Conservation (phyloP, 1,140 invertebrate genomes). For the Phthorimaea operculella region DNA sequence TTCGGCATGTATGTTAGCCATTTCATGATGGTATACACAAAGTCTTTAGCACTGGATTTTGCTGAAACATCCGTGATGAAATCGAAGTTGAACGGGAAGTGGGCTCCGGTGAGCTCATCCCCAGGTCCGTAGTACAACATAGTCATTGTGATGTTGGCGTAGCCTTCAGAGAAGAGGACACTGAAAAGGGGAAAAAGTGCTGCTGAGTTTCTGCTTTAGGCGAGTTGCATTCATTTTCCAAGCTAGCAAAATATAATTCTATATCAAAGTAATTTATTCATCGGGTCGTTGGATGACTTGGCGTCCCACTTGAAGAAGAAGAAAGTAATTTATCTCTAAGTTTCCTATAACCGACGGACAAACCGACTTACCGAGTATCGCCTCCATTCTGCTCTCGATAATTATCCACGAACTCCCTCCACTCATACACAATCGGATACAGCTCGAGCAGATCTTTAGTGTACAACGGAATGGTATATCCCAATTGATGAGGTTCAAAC, state of each 20-base stretch:
- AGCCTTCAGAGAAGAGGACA: slow-evolving; percentile 77
- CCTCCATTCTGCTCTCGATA: slow-evolving; percentile 61
- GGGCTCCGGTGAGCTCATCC: slow-evolving; percentile 60
- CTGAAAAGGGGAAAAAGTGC: slow-evolving; percentile 49
- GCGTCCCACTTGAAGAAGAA: too few relatives aligned
- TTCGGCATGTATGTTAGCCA: slow-evolving; percentile 69
- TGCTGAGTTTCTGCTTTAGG: too few relatives aligned
- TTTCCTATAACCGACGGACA: too few relatives aligned
- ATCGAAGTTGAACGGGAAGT: slow-evolving; percentile 79
- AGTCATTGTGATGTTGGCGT: slow-evolving; percentile 67
- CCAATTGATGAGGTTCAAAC: slow-evolving; percentile 53
- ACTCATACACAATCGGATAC: slow-evolving; percentile 71
- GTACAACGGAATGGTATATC: slow-evolving; percentile 70
- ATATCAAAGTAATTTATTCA: too few relatives aligned
- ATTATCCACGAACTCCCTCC: slow-evolving; percentile 69
- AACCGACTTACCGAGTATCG: slow-evolving; percentile 53
- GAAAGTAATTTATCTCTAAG: too few relatives aligned
- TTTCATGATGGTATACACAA: slow-evolving; percentile 62
- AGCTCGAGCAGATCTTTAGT: slow-evolving; percentile 72
- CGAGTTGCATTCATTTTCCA: too few relatives aligned
- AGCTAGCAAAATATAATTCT: too few relatives aligned
- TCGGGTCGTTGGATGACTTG: too few relatives aligned
- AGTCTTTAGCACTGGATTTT: slow-evolving; percentile 53
- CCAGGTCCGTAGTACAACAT: slow-evolving; percentile 72
- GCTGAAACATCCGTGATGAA: slow-evolving; percentile 66